Base-by-base conservation (phyloP, 2,113 vertebrate species). In the Hippolais icterina region DNA sequence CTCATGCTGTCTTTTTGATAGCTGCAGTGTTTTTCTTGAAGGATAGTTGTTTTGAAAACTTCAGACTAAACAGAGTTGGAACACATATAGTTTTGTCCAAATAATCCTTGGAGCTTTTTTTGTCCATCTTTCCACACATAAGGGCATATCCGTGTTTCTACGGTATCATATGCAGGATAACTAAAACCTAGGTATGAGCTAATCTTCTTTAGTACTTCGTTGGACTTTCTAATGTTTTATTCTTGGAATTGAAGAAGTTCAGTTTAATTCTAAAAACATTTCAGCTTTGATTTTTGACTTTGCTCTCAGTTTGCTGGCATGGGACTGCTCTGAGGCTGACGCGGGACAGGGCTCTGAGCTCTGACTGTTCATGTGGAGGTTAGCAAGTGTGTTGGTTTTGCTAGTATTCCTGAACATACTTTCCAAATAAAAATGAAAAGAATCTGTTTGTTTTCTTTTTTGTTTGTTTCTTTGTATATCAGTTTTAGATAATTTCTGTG, bases 51-150 rank as follows among this genome's bases (percentile, higher is more conserved):
- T 93, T 82, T 31, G 35, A 63, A 81, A 85, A 85, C 41, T 64
- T 76, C 23, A 64, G 63, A 39, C 49, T 68, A 31, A 46, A 29
- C 15, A 21, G 29, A 60, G 11, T 69, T 83, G 41, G 28, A 72
- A 31, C 49, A 46, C 44, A 25, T 35, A 27, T 44, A 47, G 19
- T 75, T 87, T 68, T 93, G 47, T 71, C n/a, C 60, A 44, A 46
- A 47, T 35, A 68, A 57, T 5, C 14, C 41, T 64, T 61, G 47
- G 29, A 66, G 16, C 2, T 22, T 35, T 82, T 84, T 64, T 35
- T 0, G 0, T 74, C 11, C 7, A 2, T 68, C 29, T 66, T 75
- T 6, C 11, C 13, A 10, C 22, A 27, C 3, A 10, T 57, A 77
- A 56, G 21, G n/a, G 4, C 17, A 33, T 66, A 16, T 7, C 21